Percentiles rank a stretch among this genome's conserved stretches.
Conservation (phyloP, 2,888 invertebrate genomes). For the Oligia fasciuncula region DNA sequence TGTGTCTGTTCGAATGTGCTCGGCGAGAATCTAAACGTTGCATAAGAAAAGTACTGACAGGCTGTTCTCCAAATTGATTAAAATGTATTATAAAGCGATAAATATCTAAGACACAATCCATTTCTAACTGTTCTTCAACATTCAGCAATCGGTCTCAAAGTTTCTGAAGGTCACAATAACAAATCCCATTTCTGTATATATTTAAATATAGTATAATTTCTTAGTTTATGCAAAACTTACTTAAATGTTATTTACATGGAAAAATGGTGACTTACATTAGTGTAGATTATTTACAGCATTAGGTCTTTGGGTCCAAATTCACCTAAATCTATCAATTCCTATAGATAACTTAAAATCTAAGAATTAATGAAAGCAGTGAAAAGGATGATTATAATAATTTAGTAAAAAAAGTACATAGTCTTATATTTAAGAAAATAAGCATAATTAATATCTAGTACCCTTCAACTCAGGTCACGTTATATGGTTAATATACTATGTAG, state of each 20-base stretch:
- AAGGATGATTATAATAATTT: slow-evolving; percentile 44
- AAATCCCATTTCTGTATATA: neutral
- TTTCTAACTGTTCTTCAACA: neutral
- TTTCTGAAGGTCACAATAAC: neutral
- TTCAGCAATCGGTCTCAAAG: neutral
- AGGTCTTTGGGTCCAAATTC: slow-evolving; percentile 66
- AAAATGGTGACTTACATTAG: slow-evolving; percentile 48
- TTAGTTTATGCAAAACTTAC: slow-evolving; percentile 29
- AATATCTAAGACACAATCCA: neutral
- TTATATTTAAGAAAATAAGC: slow-evolving; percentile 27
- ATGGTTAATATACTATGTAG: neutral
- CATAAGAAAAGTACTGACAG: neutral
- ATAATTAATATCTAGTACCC: slow-evolving; percentile 17
- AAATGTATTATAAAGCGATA: neutral
- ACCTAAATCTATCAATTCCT: slow-evolving; percentile 63
- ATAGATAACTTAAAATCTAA: slow-evolving; percentile 54
- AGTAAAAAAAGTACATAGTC: slow-evolving; percentile 15
- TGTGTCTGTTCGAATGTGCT: neutral
- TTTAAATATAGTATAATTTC: neutral
- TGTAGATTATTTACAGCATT: slow-evolving; percentile 62
- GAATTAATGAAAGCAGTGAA: slow-evolving; percentile 52
- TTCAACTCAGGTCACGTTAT: slow-evolving; percentile 22
- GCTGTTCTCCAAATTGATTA: neutral
- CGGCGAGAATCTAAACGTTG: neutral
- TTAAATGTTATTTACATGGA: slow-evolving; percentile 53